Conservation (phyloP, 2,113 vertebrate genomes). For the Gymnogyps californianus region DNA sequence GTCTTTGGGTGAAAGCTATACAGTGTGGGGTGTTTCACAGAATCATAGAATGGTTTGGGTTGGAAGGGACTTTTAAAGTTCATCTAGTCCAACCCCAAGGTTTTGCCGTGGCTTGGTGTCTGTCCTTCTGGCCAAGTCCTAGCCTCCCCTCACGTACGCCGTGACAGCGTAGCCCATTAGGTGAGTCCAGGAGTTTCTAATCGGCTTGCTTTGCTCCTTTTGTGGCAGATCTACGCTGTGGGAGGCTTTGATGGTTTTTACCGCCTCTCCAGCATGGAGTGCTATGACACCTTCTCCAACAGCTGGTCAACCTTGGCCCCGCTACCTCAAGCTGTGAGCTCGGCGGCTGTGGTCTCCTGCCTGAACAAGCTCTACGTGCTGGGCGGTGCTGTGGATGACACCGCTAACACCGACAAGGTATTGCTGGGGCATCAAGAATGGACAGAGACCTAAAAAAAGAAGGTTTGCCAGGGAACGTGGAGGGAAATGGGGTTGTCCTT, state of each 20-base stretch:
- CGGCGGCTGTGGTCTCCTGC: constrained; percentile 65
- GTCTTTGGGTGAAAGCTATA: neutral
- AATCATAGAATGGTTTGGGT: neutral
- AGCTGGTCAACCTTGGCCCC: constrained; percentile 65
- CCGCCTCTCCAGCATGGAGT: constrained; percentile 73
- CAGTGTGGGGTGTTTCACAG: neutral
- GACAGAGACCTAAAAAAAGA: neutral
- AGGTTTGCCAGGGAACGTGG: neutral
- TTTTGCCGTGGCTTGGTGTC: neutral
- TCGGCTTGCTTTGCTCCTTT: neutral
- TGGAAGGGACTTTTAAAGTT: neutral
- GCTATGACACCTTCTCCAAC: constrained; percentile 77
- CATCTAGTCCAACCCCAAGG: neutral
- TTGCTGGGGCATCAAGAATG: neutral
- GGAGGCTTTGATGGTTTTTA: constrained; percentile 76
- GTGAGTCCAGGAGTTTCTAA: neutral
- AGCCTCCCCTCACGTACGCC: rapidly evolving
- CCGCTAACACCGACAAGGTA: constrained; percentile 74
- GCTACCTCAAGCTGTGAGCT: constrained; percentile 73
- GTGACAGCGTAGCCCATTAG: rapidly evolving
- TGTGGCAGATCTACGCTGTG: constrained; percentile 69
- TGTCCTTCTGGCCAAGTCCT: neutral
- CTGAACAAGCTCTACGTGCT: constrained; percentile 74
- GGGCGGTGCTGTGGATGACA: constrained; percentile 71
- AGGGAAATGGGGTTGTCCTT: neutral